Base-by-base conservation (phyloP, 2,888 invertebrate species). In the Thereva unica region DNA sequence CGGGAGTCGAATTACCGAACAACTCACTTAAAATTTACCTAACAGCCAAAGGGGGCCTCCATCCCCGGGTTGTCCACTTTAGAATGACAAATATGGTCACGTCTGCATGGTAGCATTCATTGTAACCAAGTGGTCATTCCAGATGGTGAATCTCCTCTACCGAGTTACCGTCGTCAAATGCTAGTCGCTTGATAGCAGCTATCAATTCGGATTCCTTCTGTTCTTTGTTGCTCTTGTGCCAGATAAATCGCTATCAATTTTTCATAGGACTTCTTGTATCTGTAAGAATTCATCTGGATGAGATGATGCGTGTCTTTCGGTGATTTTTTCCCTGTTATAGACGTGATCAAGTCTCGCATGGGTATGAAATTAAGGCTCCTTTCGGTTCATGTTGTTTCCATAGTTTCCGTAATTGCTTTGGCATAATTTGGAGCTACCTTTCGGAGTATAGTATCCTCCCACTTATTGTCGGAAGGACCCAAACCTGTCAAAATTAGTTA, bases 191-290 rank as follows among this genome's bases (percentile, higher is more conserved):
- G 37, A 38, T 59, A 59, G 35, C 47, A 59, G 57, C 23, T 47
- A 59, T 59, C 57, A 59, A 59, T 59, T 59, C 47, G 8, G 38
- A 37, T 38, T 38, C 35, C 37, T 38, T 37, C 37, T 34, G 45
- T 59, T 59, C 45, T 59, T 37, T 38, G 57, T 47, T 12, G 45
- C 47, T 38, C 37, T 23, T 23, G 23, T 23, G 2, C 38, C 7
- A 47, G 41, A 59, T 59, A 59, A 59, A 59, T 59, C 37, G 38
- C 57, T 44, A 10, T 45, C 57, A 59, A 59, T 59, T 59, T 59
- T 47, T 59, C 57, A 59, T 47, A 47, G 5, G 50, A 34, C 50
- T 37, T 59, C 47, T 47, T 59, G 47, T 47, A 59, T 59, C 35
- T 10, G 47, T 12, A 47, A 38, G 57, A 59, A 23, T 23, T 23